Percentiles rank a stretch among this genome's conserved stretches.
phyloP scores from a whole-genome alignment of 2,113 vertebrate species.

The Hippotragus niger region DNA sequence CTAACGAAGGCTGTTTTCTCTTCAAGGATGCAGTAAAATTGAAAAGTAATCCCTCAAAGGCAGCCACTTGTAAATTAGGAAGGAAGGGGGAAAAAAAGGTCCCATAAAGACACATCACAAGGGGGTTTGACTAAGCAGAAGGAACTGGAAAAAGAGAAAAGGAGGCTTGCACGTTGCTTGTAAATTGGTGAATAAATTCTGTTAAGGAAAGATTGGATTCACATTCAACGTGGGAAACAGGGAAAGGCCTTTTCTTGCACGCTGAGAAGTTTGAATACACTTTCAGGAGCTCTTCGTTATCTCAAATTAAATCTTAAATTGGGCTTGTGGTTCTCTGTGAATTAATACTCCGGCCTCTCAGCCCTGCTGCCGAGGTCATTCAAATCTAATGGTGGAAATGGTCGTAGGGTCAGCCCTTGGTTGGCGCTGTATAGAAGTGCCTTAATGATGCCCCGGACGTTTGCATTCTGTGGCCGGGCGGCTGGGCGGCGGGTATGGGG shows the following conservation, averaged over 20 bases:
- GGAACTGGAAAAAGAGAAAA: constrained; percentile 44
- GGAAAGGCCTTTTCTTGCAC: constrained; percentile 79
- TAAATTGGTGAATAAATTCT: constrained; percentile 82
- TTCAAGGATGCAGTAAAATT: constrained; percentile 71
- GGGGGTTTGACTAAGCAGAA: constrained; percentile 59
- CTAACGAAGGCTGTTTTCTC: constrained; percentile 68
- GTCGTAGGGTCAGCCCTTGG: constrained; percentile 82
- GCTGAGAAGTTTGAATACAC: constrained; percentile 87
- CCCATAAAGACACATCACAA: constrained; percentile 65
- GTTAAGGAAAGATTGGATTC: constrained; percentile 81
- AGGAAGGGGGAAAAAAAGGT: not conserved
- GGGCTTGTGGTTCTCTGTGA: constrained; percentile 86
- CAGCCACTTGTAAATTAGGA: constrained; percentile 73
- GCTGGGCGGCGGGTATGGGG: constrained; percentile 64
- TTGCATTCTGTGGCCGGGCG: constrained; percentile 73
- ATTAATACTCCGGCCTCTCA: constrained; percentile 86
- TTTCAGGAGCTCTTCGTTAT: constrained; percentile 85
- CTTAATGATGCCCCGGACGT: constrained; percentile 83
- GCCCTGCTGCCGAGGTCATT: constrained; percentile 85
- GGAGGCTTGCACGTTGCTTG: constrained; percentile 68
- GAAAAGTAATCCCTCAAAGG: constrained; percentile 72
- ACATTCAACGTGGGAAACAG: constrained; percentile 83
- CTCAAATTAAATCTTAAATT: constrained; percentile 92
- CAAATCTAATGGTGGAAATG: constrained; percentile 83
- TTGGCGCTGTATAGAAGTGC: constrained; percentile 79